Base-by-base conservation (phyloP, 2,888 invertebrate species). In the Labia minor region DNA sequence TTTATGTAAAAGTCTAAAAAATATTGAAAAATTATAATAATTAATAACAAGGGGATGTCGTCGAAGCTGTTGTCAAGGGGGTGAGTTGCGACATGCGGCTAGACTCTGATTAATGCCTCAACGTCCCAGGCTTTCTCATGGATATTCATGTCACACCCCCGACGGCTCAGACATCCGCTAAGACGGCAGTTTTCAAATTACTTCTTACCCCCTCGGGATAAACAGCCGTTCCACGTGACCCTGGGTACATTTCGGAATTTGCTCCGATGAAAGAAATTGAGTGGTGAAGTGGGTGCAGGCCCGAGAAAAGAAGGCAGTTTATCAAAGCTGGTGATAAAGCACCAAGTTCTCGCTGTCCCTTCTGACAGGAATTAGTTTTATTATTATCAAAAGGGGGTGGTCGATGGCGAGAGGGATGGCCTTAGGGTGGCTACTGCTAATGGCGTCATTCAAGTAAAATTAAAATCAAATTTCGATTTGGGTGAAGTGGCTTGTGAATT, bases 1-100 rank as follows among this genome's bases (percentile, higher is more conserved):
- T 49, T 49, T 49, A 4, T 14, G 14, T 49, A 49, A 49, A 49
- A 14, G n/a, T 2, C n/a, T 10, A 16, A 49, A 49, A 49, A 49
- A 49, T 49, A 49, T 49, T 49, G 49, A 49, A 49, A 49, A 49
- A 49, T 49, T 49, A 49, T 49, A 49, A 49, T 49, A 49, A 49
- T 49, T 49, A 49, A 49, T 49, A 49, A 49, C 16, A 49, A 49
- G 49, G 49, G 49, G 49, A 14, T 49, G 49, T 49, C 49, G 49
- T 4, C 49, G 49, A 16, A 16, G 49, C 49, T 14, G 49, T 49
- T 16, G 49, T 49, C 49, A 49, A 49, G 16, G 49, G 49, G 49
- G 14, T 11, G 49, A 14, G 49, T 11, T 49, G 49, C 49, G 49
- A 49, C 49, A 49, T 49, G 49, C 49, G 49, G 49, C 49, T 49